These are phyloP conservation scores for Pyxicephalus adspersus DNA, from an alignment of 2,113 vertebrate species.

Conservation along the genomic window DNA sequence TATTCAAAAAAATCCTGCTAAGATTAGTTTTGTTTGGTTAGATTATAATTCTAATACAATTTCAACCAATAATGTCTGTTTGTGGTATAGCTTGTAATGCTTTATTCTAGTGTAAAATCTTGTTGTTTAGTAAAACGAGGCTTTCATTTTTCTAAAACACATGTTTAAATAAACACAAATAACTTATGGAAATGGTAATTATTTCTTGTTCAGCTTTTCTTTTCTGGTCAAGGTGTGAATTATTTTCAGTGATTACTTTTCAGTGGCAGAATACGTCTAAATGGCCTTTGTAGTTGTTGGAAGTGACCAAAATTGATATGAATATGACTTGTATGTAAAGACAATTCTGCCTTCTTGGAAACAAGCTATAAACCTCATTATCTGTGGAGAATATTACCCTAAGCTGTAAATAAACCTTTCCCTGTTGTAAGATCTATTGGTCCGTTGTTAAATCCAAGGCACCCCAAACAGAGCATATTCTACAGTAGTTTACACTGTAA, in stretches of 20 bases:
- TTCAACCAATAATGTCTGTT: background rate
- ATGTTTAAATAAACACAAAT: slow-evolving; percentile 56
- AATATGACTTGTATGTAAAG: no score
- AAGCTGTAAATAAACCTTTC: no score
- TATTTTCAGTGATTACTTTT: slow-evolving; percentile 48
- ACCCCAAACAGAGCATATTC: no score
- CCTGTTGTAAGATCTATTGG: no score
- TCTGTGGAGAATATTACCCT: no score
- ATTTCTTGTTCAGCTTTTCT: slow-evolving; percentile 41
- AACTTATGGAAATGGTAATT: slow-evolving; percentile 48
- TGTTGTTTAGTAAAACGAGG: slow-evolving; percentile 5
- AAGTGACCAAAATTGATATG: no score
- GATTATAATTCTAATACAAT: background rate
- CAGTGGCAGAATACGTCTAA: slow-evolving; percentile 38
- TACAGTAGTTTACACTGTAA: slow-evolving; percentile 41
- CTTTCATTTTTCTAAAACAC: slow-evolving; percentile 44
- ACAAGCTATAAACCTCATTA: no score
- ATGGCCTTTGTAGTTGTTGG: slow-evolving; percentile 51
- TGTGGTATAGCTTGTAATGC: background rate
- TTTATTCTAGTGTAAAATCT: slow-evolving; percentile 19
- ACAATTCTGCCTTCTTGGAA: no score
- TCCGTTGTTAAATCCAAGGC: no score
- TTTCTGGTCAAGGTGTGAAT: slow-evolving; percentile 48
- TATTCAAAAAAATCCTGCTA: background rate
- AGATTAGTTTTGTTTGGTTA: background rate